Evolutionary conservation across 2,797 vertebrate genomes (phyloP).

Genomic region (Schizopygopsis malacanthus): DNA sequence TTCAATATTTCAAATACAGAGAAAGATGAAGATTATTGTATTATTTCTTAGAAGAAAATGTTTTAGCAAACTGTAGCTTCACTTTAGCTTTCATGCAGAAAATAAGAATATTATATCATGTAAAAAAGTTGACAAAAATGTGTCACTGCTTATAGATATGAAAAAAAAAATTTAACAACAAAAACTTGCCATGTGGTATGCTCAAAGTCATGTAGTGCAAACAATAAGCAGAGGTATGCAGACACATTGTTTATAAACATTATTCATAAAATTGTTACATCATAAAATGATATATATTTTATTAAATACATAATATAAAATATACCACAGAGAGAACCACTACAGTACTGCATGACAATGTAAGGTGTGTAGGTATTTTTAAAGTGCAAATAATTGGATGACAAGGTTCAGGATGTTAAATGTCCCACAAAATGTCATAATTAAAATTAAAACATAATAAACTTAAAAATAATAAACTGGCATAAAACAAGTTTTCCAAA

Average conservation of each 20-base stretch:
- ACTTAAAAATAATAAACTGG: neutral
- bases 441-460: neutral
- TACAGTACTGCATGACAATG: neutral
- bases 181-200: neutral
- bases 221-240: neutral
- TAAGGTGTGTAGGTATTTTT: neutral
- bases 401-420: neutral
- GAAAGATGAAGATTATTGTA: neutral
- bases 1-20: neutral
- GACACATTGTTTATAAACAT: neutral
- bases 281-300: neutral
- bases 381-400: neutral
- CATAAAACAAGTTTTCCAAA: neutral
- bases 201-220: neutral
- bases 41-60: neutral
- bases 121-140: neutral
- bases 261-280: neutral
- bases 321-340: neutral
- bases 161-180: neutral
- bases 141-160: neutral
- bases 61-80: neutral
- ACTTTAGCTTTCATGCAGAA: neutral
- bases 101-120: too few species aligned
- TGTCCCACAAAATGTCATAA: neutral
- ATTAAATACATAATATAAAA: too few species aligned